These are phyloP conservation scores for Macroteleia sp. DNA, from an alignment of 2,888 invertebrate species.

Conservation along the genomic window DNA sequence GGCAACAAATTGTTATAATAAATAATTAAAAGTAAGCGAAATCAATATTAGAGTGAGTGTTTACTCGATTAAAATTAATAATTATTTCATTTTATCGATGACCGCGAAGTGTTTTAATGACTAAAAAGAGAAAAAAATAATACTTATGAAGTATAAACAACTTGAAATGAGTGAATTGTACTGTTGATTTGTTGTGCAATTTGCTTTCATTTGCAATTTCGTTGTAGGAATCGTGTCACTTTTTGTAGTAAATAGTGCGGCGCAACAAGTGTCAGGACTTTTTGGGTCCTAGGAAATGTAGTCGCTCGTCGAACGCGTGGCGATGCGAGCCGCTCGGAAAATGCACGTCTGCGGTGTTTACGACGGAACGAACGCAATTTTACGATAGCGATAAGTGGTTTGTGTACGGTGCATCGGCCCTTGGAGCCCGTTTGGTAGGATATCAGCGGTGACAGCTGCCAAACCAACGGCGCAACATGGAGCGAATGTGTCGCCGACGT, in stretches of 20 bases:
- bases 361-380: conserved; percentile 37
- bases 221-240: conserved; percentile 11
- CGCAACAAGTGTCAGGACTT: conserved; percentile 63
- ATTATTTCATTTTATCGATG: no score
- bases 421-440: conserved; percentile 17
- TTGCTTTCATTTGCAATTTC: no score
- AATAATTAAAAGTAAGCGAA: no score
- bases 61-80: no score
- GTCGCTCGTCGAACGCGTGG: conserved; percentile 46
- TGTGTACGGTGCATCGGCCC: conserved; percentile 11
- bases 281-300: conserved; percentile 51
- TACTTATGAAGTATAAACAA: no score
- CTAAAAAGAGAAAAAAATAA: no score
- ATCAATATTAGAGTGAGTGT: no score
- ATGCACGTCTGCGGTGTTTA: conserved; percentile 42
- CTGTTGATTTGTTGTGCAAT: neutral
- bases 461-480: conserved; percentile 45
- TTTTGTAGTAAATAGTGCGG: conserved; percentile 40
- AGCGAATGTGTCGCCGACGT: conserved; percentile 45
- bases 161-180: no score
- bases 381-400: conserved; percentile 44
- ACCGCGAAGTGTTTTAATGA: no score
- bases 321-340: conserved; percentile 49
- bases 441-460: conserved; percentile 47
- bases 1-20: no score